Percentiles rank a stretch among this genome's conserved stretches.
phyloP scores from a whole-genome alignment of 2,888 invertebrate genomes.

The Xestia ashworthii region DNA sequence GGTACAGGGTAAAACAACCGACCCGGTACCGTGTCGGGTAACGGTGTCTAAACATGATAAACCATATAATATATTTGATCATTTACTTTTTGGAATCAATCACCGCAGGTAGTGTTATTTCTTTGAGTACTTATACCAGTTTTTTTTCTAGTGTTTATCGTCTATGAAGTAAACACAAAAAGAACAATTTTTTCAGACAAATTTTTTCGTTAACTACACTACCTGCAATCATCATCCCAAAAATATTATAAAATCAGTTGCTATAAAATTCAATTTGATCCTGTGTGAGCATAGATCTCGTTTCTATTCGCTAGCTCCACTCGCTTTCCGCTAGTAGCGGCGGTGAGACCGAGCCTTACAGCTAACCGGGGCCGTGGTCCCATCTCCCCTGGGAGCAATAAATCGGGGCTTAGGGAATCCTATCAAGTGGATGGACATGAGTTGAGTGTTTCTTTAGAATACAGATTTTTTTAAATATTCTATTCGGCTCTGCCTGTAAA shows the following conservation, averaged over 20 bases:
- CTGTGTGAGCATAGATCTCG: neutral
- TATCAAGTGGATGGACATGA: conserved; percentile 43
- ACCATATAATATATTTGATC: neutral
- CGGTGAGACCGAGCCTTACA: neutral
- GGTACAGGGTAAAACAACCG: too few relatives aligned
- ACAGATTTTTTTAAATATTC: conserved; percentile 19
- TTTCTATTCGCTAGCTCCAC: neutral
- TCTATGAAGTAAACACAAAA: neutral
- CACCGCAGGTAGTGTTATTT: neutral
- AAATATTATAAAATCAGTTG: neutral
- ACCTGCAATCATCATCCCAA: neutral
- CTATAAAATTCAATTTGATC: neutral
- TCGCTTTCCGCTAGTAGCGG: neutral
- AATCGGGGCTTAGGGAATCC: conserved; percentile 43
- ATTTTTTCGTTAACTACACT: neutral
- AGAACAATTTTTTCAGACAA: neutral
- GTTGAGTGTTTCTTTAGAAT: conserved; percentile 18
- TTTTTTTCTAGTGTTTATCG: neutral
- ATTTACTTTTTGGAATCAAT: neutral
- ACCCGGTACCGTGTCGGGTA: neutral
- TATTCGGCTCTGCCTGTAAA: neutral
- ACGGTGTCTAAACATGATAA: neutral
- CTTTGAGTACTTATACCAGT: neutral
- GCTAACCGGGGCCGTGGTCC: conserved; percentile 9
- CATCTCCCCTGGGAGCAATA: conserved; percentile 35